Evolutionary conservation across 2,888 invertebrate species (phyloP).

Genomic region (Gastrophysa polygoni): DNA sequence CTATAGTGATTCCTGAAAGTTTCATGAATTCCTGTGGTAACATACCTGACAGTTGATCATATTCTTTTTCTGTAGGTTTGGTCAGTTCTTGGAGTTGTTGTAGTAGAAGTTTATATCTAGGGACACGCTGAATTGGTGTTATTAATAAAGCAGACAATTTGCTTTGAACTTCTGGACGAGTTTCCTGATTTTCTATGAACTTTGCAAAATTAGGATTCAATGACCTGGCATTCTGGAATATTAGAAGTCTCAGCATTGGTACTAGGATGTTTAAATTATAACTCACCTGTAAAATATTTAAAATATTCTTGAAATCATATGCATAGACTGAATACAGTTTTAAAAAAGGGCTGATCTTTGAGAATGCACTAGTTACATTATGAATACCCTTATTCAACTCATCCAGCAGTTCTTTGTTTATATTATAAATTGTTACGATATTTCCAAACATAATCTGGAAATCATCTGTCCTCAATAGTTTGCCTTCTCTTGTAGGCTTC

Average conservation of each 20-base stretch:
- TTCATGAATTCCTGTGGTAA: too few relatives aligned
- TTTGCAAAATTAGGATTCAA: slow-evolving; percentile 62
- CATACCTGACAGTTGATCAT: slow-evolving; percentile 39
- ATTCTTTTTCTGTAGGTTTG: slow-evolving; percentile 39
- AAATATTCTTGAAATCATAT: slow-evolving; percentile 70
- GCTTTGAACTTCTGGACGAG: slow-evolving; percentile 70
- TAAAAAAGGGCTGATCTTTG: slow-evolving; percentile 75
- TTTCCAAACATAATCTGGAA: slow-evolving; percentile 67
- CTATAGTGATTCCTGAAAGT: too few relatives aligned
- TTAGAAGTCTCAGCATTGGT: background rate
- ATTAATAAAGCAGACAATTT: slow-evolving; percentile 76
- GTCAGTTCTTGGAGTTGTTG: slow-evolving; percentile 65
- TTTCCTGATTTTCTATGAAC: slow-evolving; percentile 69
- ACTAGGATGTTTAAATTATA: background rate
- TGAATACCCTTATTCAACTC: slow-evolving; percentile 64
- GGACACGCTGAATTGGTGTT: slow-evolving; percentile 79
- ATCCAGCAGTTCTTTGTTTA: slow-evolving; percentile 66
- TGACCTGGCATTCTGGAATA: slow-evolving; percentile 59
- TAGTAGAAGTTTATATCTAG: slow-evolving; percentile 74
- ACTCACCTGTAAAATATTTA: slow-evolving; percentile 66
- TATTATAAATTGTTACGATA: slow-evolving; percentile 67
- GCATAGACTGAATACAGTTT: slow-evolving; percentile 81
- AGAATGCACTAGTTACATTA: slow-evolving; percentile 70
- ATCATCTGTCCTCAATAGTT: slow-evolving; percentile 60
- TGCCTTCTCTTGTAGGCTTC: slow-evolving; percentile 62